Evolutionary conservation across 2,113 vertebrate species (phyloP), one percentile per base, ranked within the genome.

Genomic region (Corythaeola cristata): DNA sequence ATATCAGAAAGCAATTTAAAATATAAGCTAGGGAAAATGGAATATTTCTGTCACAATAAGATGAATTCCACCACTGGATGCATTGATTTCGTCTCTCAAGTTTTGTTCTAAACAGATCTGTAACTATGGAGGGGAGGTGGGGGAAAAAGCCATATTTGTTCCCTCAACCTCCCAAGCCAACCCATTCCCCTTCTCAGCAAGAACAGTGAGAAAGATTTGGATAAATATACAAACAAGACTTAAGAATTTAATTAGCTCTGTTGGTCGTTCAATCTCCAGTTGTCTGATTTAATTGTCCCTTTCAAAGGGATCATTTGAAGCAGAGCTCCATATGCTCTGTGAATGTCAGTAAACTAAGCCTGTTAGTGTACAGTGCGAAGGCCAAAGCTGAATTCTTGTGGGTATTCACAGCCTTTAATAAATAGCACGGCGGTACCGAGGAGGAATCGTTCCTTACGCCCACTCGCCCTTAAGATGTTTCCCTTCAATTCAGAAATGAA

Each of bases 1-100:
- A 68, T 93, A 95, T 93, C 93, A 96, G 93, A 96, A 96, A 96
- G 96, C 93, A 95, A 93, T 96, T 95, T 97, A 91, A 92, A 94
- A 76, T 91, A 67, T 85, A 95, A 95, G 91, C 89, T 91, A 41
- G 81, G 74, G 91, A 95, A 96, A 95, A 96, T 88, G 69, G 91
- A 94, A 91, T 95, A 88, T 82, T 97, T 96, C 96, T 96, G 93
- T 94, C 93, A 93, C 84, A 96, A 59, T 87, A 91, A 96, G 93
- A 97, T 85, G 87, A 96, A 93, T 97, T 96, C 74, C 62, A 91
- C 66, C 45, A 58, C 87, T 49, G 89, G 27, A 77, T 89, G 73
- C 91, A 88, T 91, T 95, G 96, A 95, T 95, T 93, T 95, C 3
- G 0, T 75, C 81, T 93, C 81, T 91, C 41, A 26, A 41, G 60